Base-by-base conservation (phyloP, 2,113 vertebrate species). In the Haliaeetus leucogaster region DNA sequence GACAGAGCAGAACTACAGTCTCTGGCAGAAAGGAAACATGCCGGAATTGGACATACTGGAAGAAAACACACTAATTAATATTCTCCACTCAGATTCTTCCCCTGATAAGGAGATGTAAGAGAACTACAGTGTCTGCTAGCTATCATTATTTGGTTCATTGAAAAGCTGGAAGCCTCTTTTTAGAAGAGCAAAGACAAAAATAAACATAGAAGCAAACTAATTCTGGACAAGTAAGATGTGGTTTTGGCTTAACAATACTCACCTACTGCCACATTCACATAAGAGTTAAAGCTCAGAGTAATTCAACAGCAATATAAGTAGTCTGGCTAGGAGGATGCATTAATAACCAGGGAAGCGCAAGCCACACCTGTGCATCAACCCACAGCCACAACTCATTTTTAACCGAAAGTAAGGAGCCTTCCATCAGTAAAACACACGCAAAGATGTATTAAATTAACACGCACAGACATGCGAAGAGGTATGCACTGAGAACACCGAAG, bases 401-500 rank as follows among this genome's bases (percentile, higher is more conserved):
- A 48, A 29, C 0, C 2, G 6, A 27, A 34, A 59, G 17, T 9
- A 11, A 19, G 6, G 16, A 26, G 5, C 0, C 10, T 30, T 16
- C 22, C 20, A 21, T 3, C 8, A 26, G 11, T 2, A 18, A 43
- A 34, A 10, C 22, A 18, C 2, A 12, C 15, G 13, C 0, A 38
- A 16, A 23, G 1, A 30, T 0, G 1, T 32, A 3, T 0, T 0
- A 5, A 3, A 25, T 29, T 7, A 38, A 23, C 1, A 21, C 0
- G 2, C 0, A 61, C 0, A 20, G 2, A 2, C 1, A 55, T 1
- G 2, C 16, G 34, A 80, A 67, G 0, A 38, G 3, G 3, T 0
- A 18, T 4, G 3, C 0, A 7, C 0, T 1, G 2, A 4, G 13
- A 67, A 38, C 1, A 9, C 13, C 5, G 21, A 26, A 48, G 3